phyloP scores from a whole-genome alignment of 2,113 vertebrate genomes.

The Strix uralensis region DNA sequence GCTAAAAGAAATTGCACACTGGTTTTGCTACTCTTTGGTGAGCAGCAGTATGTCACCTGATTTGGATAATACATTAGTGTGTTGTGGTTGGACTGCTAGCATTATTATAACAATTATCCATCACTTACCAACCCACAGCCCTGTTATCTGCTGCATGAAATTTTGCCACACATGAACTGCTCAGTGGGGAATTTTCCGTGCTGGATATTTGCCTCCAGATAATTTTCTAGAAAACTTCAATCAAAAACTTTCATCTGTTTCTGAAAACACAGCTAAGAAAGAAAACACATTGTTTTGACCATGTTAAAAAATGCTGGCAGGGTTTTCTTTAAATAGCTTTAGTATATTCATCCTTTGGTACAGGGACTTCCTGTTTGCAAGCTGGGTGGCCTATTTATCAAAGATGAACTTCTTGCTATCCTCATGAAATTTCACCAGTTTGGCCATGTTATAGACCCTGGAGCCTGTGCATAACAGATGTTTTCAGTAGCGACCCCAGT shows the following conservation, averaged over 20 bases:
- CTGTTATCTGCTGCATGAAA: background rate
- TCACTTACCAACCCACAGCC: background rate
- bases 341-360: background rate
- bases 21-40: background rate
- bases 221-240: background rate
- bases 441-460: background rate
- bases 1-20: background rate
- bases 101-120: background rate
- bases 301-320: background rate
- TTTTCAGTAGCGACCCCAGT: background rate
- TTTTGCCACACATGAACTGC: background rate
- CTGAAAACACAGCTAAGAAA: background rate
- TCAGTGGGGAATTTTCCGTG: slow-evolving; percentile 23
- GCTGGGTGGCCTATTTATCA: background rate
- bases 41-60: background rate
- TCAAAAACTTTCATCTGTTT: slow-evolving; percentile 16
- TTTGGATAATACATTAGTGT: background rate
- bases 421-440: background rate
- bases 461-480: background rate
- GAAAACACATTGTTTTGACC: background rate
- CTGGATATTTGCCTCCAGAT: background rate
- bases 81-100: background rate
- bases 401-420: background rate
- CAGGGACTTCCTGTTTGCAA: background rate
- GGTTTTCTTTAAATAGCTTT: background rate